phyloP scores from a whole-genome alignment of 2,888 invertebrate species.

The Coelopa pilipes region DNA sequence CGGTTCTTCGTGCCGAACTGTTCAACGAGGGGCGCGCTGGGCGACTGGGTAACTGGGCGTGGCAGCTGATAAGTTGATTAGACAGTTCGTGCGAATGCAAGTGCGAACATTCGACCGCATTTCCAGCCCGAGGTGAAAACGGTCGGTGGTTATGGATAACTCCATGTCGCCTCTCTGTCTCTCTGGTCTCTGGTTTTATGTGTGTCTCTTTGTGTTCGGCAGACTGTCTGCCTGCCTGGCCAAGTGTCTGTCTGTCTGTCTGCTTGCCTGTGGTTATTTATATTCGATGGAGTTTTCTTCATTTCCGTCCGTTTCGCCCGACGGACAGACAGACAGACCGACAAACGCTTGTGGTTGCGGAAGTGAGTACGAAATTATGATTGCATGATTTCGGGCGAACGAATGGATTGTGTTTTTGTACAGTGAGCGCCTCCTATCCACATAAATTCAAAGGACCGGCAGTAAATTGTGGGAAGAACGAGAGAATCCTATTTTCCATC shows the following conservation, averaged over 20 bases:
- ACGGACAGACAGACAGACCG: background rate
- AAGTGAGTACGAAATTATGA: background rate
- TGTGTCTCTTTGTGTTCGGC: background rate
- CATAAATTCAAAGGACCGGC: too few species aligned
- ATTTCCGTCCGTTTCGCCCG: conserved; percentile 10
- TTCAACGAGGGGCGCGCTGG: background rate
- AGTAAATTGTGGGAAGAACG: too few species aligned
- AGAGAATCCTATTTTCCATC: too few species aligned
- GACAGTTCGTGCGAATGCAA: conserved; percentile 19
- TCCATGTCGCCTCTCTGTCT: too few species aligned
- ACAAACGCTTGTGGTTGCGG: background rate
- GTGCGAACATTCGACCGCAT: conserved; percentile 5
- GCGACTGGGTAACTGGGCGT: background rate
- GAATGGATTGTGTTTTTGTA: background rate
- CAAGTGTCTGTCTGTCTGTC: background rate
- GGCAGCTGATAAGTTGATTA: conserved; percentile 34
- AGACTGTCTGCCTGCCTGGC: background rate
- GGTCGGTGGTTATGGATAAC: too few species aligned
- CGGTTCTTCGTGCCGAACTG: conserved; percentile 13
- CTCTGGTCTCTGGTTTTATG: background rate
- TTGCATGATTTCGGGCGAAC: conserved; percentile 17
- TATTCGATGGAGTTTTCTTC: conserved; percentile 13
- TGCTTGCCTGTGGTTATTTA: background rate
- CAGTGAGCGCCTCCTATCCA: too few species aligned
- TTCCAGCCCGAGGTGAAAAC: too few species aligned